These are phyloP conservation scores for Baronia brevicornis DNA, from an alignment of 2,888 invertebrate species.

Conservation along the genomic window DNA sequence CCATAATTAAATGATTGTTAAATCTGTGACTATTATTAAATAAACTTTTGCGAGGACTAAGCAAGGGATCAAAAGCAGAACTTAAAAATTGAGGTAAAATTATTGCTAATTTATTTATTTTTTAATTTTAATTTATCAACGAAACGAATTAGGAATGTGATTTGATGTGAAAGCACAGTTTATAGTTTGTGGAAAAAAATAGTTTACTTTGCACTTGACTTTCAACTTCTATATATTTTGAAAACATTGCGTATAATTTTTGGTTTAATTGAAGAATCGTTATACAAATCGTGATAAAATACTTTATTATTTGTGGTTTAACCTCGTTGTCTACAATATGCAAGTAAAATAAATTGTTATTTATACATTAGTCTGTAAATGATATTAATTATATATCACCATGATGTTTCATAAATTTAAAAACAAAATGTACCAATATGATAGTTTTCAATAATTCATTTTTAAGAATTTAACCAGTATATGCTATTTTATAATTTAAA, in stretches of 20 bases:
- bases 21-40: constrained; percentile 13
- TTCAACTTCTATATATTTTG: constrained; percentile 4
- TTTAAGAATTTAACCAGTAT: constrained; percentile 1
- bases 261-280: too few relatives aligned
- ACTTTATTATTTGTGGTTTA: background rate
- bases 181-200: constrained; percentile 18
- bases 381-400: too few relatives aligned
- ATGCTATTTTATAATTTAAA: too few relatives aligned
- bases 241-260: constrained; percentile 10
- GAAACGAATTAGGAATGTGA: constrained; percentile 30
- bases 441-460: background rate
- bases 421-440: too few relatives aligned
- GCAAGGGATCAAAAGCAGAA: constrained; percentile 27
- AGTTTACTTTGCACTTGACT: constrained; percentile 1
- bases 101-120: constrained; percentile 32
- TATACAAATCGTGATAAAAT: too few relatives aligned
- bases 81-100: constrained; percentile 49
- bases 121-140: constrained; percentile 30
- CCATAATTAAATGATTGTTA: constrained; percentile 5
- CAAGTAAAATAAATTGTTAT: too few relatives aligned
- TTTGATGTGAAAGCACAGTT: constrained; percentile 19
- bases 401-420: too few relatives aligned
- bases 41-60: constrained; percentile 19
- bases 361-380: too few relatives aligned
- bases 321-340: background rate